Percentiles rank a stretch among this genome's conserved stretches.
phyloP scores from a whole-genome alignment of 1,140 invertebrate genomes.

The Aphaenogaster floridana region DNA sequence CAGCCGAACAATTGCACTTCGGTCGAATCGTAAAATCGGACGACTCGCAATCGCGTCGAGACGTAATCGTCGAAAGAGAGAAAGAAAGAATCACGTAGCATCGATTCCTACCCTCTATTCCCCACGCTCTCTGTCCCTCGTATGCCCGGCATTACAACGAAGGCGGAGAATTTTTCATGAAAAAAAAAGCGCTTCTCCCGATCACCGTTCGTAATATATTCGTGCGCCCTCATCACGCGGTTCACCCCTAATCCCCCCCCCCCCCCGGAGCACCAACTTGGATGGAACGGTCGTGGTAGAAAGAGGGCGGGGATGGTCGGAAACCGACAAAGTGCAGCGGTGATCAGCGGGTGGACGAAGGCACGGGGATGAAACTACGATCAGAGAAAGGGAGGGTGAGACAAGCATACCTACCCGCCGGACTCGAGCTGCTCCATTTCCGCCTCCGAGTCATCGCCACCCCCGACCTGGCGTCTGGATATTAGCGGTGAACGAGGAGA shows the following conservation, averaged over 20 bases:
- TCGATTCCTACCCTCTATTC: constrained; percentile 25
- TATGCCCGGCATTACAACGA: constrained; percentile 17
- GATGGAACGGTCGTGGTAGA: constrained; percentile 56
- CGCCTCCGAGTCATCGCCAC: constrained; percentile 74
- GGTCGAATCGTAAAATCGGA: constrained; percentile 54
- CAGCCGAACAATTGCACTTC: constrained; percentile 47
- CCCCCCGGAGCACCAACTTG: constrained; percentile 67
- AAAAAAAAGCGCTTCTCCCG: constrained; percentile 55
- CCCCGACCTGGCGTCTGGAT: constrained; percentile 64
- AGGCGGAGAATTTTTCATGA: constrained; percentile 30
- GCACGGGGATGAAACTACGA: constrained; percentile 53
- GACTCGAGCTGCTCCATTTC: constrained; percentile 80
- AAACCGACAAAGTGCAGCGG: constrained; percentile 34
- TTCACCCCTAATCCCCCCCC: constrained; percentile 59
- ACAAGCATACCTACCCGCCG: constrained; percentile 70
- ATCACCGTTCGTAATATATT: constrained; percentile 78
- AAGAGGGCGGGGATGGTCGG: constrained; percentile 15
- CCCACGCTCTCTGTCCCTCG: background rate
- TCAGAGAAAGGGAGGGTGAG: constrained; percentile 54
- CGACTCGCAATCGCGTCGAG: constrained; percentile 48
- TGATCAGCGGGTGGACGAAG: constrained; percentile 60
- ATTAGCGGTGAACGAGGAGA: constrained; percentile 71
- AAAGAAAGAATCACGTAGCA: constrained; percentile 37
- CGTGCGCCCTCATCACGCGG: constrained; percentile 65
- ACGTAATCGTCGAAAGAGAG: constrained; percentile 16